phyloP scores from a whole-genome alignment of 2,888 invertebrate genomes.

The Drosophila neonasuta region DNA sequence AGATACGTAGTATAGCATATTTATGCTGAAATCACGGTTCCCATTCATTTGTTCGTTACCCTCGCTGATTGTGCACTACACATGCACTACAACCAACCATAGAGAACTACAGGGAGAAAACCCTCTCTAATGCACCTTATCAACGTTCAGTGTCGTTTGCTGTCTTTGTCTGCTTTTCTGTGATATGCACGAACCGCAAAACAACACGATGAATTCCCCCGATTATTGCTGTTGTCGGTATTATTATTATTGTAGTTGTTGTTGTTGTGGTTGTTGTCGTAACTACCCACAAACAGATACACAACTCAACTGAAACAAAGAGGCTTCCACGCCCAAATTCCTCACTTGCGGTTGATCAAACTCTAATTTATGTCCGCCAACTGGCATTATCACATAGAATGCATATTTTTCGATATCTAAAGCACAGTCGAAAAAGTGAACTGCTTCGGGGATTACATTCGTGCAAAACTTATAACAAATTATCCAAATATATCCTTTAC shows the following conservation, averaged over 20 bases:
- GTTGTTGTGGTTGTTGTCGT: neutral
- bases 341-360: neutral
- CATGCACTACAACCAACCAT: neutral
- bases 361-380: neutral
- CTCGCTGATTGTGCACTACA: neutral
- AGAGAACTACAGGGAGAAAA: neutral
- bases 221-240: neutral
- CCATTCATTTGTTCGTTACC: slow-evolving; percentile 3
- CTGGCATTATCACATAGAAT: neutral
- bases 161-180: slow-evolving; percentile 1
- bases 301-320: neutral
- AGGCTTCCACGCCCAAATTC: neutral
- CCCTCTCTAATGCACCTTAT: neutral
- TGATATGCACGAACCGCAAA: slow-evolving; percentile 4
- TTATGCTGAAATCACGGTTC: slow-evolving; percentile 2
- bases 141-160: neutral
- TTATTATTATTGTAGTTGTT: neutral
- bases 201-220: neutral
- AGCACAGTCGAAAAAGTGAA: slow-evolving; percentile 1
- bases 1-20: neutral
- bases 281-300: neutral
- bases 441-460: neutral
- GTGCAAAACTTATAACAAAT: neutral
- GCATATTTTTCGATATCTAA: neutral
- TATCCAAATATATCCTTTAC: neutral